Evolutionary conservation across 2,888 invertebrate genomes (phyloP), one percentile per base, ranked within the genome.

Genomic region (Tetramorium bicarinatum): DNA sequence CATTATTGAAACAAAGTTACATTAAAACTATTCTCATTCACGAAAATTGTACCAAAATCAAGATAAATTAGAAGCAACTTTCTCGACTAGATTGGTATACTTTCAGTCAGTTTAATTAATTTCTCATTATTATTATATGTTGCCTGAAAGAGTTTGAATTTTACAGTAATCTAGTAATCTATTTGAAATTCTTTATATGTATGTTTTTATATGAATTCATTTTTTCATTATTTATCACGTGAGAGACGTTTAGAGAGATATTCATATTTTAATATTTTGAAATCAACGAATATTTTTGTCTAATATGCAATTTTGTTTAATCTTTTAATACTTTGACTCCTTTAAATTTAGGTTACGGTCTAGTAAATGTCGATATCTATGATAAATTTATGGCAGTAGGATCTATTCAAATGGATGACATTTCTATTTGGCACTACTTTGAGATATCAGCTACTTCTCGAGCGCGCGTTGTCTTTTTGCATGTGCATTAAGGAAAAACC

Each of bases 391-490:
- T 59, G 38, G 25, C 38, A 38, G 79, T 54, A 34, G 47, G 29
- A 80, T 80, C 79, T 80, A 80, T 80, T 80, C 75, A 61, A 80
- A 80, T 75, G 75, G 75, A 80, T 79, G 79, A 80, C 79, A 59
- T 72, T 80, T 80, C 75, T 75, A 80, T 59, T 80, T 80, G 79
- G 75, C 79, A 80, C 59, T 74, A 80, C 75, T 75, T 47, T 59
- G 79, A 74, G 75, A 80, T 79, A 80, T 80, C 79, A 80, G 75
- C 79, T 59, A 75, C 79, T 80, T 80, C 56, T 80, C 47, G 59
- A 75, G 79, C 38, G 47, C 56, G 44, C 59, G 18, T 80, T 80
- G 79, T 59, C 79, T 80, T 80, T 80, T 80, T 80, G 74, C 74
- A 44, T 21, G 56, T 79, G 59, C 79, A 74, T 80, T 80, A 80